phyloP scores from a whole-genome alignment of 2,113 vertebrate species.

The Mustela lutreola region DNA sequence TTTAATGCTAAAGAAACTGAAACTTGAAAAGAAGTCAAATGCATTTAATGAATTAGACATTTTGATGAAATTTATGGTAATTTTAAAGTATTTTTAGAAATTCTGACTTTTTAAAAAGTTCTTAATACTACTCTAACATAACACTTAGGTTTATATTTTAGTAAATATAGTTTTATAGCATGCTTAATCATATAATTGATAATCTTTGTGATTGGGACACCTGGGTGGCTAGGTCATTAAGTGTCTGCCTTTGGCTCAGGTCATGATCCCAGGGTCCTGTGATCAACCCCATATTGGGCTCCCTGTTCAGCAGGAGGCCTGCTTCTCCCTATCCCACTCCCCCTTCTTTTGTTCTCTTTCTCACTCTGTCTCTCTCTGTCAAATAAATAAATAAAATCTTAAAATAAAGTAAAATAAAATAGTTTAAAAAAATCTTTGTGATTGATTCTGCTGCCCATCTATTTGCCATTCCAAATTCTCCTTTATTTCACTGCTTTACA shows the following conservation, averaged over 20 bases:
- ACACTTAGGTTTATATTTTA: not conserved
- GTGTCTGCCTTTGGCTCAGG: too few species aligned
- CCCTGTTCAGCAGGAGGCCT: too few species aligned
- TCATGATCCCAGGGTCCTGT: too few species aligned
- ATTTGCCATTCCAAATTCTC: not conserved
- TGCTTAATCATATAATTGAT: not conserved
- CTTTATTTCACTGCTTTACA: not conserved
- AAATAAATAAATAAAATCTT: too few species aligned
- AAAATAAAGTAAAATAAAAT: too few species aligned
- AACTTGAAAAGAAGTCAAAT: not conserved
- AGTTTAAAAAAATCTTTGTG: not conserved
- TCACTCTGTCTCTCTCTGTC: too few species aligned
- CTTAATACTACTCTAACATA: not conserved
- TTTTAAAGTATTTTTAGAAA: not conserved
- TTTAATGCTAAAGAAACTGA: not conserved
- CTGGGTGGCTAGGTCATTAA: too few species aligned
- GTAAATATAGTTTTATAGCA: not conserved
- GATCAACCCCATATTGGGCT: too few species aligned
- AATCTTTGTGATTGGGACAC: not conserved
- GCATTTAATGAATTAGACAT: not conserved
- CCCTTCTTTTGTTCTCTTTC: too few species aligned
- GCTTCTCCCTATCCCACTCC: too few species aligned
- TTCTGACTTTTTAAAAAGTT: constrained; percentile 23
- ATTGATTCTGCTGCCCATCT: not conserved
- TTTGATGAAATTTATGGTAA: not conserved